Evolutionary conservation across 2,113 vertebrate species (phyloP).

Genomic region (Nerophis lumbriciformis): DNA sequence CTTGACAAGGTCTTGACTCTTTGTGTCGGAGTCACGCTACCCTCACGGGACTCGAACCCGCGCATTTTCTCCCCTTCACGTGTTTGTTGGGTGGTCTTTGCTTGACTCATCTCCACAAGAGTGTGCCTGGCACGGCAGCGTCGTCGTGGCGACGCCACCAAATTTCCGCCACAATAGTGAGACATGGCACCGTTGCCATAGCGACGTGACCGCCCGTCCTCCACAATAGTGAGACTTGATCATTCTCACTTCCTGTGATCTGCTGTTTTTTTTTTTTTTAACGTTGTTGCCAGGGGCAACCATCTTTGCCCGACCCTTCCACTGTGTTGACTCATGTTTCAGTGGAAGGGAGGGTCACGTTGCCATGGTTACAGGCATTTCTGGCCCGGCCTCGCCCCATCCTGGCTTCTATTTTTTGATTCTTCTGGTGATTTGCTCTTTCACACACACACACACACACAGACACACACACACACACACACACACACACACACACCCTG

Average conservation of each 20-base stretch:
- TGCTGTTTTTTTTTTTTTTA: conserved; percentile 16
- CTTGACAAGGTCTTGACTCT: conserved; percentile 8
- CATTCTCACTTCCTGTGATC: too few relatives aligned
- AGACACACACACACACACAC: background rate
- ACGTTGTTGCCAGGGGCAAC: conserved; percentile 36
- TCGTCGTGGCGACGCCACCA: too few relatives aligned
- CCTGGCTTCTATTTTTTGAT: conserved; percentile 28
- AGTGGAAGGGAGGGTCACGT: conserved; percentile 28
- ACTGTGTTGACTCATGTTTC: conserved; percentile 40
- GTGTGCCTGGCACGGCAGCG: too few relatives aligned
- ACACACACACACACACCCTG: background rate
- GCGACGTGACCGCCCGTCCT: too few relatives aligned
- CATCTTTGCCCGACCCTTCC: conserved; percentile 31
- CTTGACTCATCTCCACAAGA: too few relatives aligned
- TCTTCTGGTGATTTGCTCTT: conserved; percentile 36
- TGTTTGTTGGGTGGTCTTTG: too few relatives aligned
- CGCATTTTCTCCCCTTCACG: too few relatives aligned
- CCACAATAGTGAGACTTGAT: too few relatives aligned
- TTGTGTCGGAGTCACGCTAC: background rate
- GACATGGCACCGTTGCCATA: too few relatives aligned
- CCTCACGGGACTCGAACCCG: too few relatives aligned
- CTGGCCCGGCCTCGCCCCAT: conserved; percentile 39
- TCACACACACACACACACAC: background rate
- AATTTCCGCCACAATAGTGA: too few relatives aligned
- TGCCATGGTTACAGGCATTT: conserved; percentile 37